Percentiles rank a stretch among this genome's conserved stretches.
These are phyloP conservation scores for Triops cancriformis DNA, from an alignment of 1,140 invertebrate genomes.

Conservation along the genomic window DNA sequence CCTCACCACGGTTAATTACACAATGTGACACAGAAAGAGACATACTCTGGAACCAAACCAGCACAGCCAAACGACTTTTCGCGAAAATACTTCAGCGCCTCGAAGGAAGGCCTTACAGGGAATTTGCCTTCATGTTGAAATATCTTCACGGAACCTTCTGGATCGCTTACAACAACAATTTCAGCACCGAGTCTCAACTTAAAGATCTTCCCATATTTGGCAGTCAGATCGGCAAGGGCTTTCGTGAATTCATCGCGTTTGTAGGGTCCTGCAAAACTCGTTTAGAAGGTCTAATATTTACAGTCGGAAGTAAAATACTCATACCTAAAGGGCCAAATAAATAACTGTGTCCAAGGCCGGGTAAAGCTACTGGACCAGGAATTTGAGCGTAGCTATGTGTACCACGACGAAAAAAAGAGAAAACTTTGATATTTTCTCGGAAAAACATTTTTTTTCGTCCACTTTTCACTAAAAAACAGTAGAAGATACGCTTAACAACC, in stretches of 20 bases:
- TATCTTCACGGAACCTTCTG: conserved; percentile 18
- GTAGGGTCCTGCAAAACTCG: neutral
- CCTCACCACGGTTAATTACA: neutral
- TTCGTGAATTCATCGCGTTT: neutral
- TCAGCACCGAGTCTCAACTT: conserved; percentile 19
- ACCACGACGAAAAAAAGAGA: neutral
- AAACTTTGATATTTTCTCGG: neutral
- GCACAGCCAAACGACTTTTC: conserved; percentile 20
- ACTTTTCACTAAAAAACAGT: too few species aligned
- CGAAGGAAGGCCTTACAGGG: conserved; percentile 25
- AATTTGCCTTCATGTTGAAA: conserved; percentile 35
- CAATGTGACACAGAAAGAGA: neutral
- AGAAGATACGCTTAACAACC: too few species aligned
- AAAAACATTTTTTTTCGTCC: neutral
- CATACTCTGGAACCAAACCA: conserved; percentile 24
- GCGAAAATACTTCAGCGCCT: conserved; percentile 25
- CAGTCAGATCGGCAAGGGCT: conserved; percentile 15
- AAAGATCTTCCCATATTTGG: conserved; percentile 20
- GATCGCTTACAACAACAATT: conserved; percentile 18
- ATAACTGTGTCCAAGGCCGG: neutral
- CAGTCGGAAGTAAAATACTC: neutral
- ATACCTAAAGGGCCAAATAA: neutral
- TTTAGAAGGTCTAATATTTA: neutral
- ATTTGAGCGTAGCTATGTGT: neutral
- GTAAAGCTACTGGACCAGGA: neutral